Percentiles rank a stretch among this genome's conserved stretches.
These are phyloP conservation scores for Thecocarcelia acutangulata DNA, from an alignment of 2,888 invertebrate genomes.

Conservation along the genomic window DNA sequence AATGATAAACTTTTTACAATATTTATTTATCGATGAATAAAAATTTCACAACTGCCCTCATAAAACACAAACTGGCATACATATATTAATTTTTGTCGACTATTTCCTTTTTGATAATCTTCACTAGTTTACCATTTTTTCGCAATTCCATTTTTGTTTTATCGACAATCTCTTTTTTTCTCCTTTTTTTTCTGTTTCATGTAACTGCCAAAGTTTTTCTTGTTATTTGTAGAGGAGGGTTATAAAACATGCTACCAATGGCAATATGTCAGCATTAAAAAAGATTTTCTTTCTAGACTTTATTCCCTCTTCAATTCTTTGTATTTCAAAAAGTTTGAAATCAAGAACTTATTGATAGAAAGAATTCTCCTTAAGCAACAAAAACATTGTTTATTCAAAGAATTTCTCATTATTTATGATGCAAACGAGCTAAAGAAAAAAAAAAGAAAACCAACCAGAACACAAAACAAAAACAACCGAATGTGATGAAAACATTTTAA, in stretches of 20 bases:
- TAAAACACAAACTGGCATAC: not conserved
- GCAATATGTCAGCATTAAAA: conserved; percentile 60
- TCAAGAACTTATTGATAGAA: conserved; percentile 43
- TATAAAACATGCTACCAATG: conserved; percentile 46
- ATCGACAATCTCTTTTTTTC: conserved; percentile 18
- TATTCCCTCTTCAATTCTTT: conserved; percentile 36
- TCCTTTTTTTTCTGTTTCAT: conserved; percentile 25
- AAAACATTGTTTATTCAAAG: conserved; percentile 63
- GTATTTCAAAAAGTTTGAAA: conserved; percentile 28
- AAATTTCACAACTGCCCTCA: not conserved
- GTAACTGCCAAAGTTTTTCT: conserved; percentile 14
- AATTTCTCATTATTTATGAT: conserved; percentile 55
- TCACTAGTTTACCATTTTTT: not conserved
- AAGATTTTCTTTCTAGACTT: conserved; percentile 44
- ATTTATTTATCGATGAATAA: not conserved
- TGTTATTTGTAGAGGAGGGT: conserved; percentile 36
- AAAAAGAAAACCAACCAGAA: no score
- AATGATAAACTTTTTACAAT: no score
- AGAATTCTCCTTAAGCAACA: conserved; percentile 22
- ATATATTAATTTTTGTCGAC: not conserved
- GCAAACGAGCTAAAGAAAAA: conserved; percentile 7
- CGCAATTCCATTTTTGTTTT: conserved; percentile 46
- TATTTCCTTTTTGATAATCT: conserved; percentile 3
- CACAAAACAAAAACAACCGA: conserved; percentile 8
- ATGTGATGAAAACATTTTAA: conserved; percentile 29